A percentile compares a stretch with the other conserved stretches of the same genome.
Evolutionary conservation across 1,140 invertebrate species (phyloP).

Genomic region (Drosophila mojavensis): DNA sequence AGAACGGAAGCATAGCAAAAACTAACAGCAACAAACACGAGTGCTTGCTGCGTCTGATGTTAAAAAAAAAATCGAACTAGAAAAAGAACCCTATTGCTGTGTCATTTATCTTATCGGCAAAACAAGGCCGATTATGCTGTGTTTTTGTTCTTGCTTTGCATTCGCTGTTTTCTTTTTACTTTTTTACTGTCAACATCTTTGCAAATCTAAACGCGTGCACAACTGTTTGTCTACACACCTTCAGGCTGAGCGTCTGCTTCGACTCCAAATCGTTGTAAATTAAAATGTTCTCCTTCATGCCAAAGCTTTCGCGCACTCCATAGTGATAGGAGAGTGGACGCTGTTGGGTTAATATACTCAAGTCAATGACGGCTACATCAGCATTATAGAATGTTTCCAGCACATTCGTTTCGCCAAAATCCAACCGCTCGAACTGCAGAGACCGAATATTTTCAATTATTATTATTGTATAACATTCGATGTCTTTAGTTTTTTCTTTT

Average conservation of each 20-base stretch:
- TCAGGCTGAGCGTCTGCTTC: constrained; percentile 92
- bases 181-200: constrained; percentile 47
- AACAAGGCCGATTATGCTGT: constrained; percentile 54
- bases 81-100: constrained; percentile 21
- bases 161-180: constrained; percentile 11
- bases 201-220: constrained; percentile 43
- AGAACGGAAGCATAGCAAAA: constrained; percentile 51
- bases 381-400: constrained; percentile 97
- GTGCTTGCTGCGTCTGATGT: constrained; percentile 39
- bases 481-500: neutral
- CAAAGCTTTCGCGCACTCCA: constrained; percentile 98
- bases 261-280: constrained; percentile 95
- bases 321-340: constrained; percentile 97
- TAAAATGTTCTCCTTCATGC: constrained; percentile 99
- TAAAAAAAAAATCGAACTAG: constrained; percentile 14
- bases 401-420: constrained; percentile 94
- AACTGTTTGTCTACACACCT: constrained; percentile 86
- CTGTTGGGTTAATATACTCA: constrained; percentile 95
- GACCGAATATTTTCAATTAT: constrained; percentile 10
- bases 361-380: constrained; percentile 98
- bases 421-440: constrained; percentile 92
- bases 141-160: constrained; percentile 20
- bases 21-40: constrained; percentile 50
- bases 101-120: constrained; percentile 71
- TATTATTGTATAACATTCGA: constrained; percentile 57